Evolutionary conservation across 2,113 vertebrate genomes (phyloP).

Genomic region (Pedetes capensis): DNA sequence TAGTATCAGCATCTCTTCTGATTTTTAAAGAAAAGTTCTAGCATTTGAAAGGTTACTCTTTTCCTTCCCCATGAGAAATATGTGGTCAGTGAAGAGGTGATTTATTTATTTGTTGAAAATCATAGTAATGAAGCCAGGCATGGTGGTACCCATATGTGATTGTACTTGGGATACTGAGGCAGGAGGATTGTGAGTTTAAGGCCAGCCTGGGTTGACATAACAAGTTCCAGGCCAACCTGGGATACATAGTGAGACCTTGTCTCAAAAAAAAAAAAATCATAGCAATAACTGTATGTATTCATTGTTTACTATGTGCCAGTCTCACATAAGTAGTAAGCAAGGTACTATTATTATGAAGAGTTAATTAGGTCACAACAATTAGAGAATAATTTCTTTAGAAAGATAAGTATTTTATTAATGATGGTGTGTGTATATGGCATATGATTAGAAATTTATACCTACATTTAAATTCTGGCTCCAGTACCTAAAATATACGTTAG

Average conservation of each 20-base stretch:
- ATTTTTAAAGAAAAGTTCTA: slow-evolving; percentile 50
- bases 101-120: neutral
- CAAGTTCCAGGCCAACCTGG: too few relatives aligned
- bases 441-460: neutral
- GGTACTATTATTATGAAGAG: neutral
- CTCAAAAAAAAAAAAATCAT: too few relatives aligned
- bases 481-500: neutral
- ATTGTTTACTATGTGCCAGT: neutral
- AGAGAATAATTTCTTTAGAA: slow-evolving; percentile 9
- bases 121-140: too few relatives aligned
- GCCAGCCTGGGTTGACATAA: too few relatives aligned
- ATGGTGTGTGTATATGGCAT: neutral
- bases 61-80: neutral
- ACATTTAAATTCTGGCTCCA: neutral
- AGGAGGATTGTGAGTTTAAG: too few relatives aligned
- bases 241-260: too few relatives aligned
- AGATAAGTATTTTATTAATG: neutral
- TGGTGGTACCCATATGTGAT: too few relatives aligned
- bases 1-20: slow-evolving; percentile 66
- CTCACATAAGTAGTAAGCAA: neutral
- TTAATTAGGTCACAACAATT: neutral
- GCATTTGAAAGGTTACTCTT: neutral
- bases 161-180: too few relatives aligned
- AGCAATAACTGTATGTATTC: neutral
- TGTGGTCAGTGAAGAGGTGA: neutral